These are phyloP conservation scores for Albula goreensis DNA, from an alignment of 2,113 vertebrate genomes.

Conservation along the genomic window DNA sequence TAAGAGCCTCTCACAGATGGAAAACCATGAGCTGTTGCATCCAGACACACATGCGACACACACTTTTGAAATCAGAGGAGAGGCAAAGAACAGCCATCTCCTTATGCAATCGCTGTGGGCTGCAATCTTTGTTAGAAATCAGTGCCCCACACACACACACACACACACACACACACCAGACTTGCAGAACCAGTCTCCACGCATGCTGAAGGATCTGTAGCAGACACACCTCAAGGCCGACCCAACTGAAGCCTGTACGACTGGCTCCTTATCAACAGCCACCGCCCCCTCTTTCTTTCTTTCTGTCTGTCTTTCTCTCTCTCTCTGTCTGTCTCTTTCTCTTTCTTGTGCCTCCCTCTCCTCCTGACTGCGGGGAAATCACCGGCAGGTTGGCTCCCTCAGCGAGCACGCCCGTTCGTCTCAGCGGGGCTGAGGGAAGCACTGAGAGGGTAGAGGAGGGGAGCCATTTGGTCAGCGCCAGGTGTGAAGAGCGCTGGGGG, in stretches of 20 bases:
- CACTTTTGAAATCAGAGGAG: neutral
- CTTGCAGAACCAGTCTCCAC: slow-evolving; percentile 25
- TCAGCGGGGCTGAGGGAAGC: neutral
- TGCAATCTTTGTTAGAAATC: too few relatives aligned
- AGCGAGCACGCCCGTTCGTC: neutral
- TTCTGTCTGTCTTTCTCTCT: neutral
- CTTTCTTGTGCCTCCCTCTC: neutral
- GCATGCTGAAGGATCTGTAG: neutral
- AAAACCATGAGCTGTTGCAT: neutral
- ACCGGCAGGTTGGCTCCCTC: neutral
- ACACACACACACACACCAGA: neutral
- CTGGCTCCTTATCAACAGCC: slow-evolving; percentile 15
- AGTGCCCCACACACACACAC: neutral
- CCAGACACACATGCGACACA: neutral
- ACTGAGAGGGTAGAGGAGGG: neutral
- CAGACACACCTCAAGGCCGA: slow-evolving; percentile 16
- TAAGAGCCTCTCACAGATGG: neutral
- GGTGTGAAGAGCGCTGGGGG: neutral
- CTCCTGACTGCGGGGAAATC: neutral
- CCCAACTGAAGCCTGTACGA: neutral
- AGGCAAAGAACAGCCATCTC: neutral
- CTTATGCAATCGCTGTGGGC: neutral
- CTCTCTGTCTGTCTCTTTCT: neutral
- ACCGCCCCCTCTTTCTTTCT: neutral
- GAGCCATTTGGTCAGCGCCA: neutral